Percentiles rank a stretch among this genome's conserved stretches.
Evolutionary conservation across 2,113 vertebrate species (phyloP).

Genomic region (Cheirogaleus medius): DNA sequence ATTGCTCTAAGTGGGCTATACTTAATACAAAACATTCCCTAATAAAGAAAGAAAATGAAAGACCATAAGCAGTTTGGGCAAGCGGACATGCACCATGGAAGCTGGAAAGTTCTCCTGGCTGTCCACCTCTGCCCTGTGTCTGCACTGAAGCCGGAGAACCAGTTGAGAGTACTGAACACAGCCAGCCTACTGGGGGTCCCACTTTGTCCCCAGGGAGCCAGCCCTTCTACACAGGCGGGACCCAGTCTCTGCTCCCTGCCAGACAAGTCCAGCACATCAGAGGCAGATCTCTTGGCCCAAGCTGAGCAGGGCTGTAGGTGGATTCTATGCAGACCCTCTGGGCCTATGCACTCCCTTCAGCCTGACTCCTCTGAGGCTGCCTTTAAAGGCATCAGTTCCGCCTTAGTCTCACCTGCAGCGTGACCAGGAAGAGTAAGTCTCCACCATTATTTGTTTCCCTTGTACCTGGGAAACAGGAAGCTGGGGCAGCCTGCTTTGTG

Average conservation of each 20-base stretch:
- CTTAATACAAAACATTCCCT: background rate
- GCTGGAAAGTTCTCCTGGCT: background rate
- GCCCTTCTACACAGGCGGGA: background rate
- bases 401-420: accelerated
- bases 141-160: background rate
- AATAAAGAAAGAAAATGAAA: background rate
- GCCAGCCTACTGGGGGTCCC: background rate
- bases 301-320: accelerated
- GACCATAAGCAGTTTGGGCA: accelerated
- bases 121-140: background rate
- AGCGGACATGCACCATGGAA: accelerated
- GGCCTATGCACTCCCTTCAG: background rate
- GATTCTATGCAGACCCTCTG: background rate
- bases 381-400: background rate
- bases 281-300: background rate
- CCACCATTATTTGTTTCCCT: background rate
- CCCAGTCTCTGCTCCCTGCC: background rate
- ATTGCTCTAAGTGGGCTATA: background rate
- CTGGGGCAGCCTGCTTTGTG: background rate
- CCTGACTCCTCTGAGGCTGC: background rate
- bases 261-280: background rate
- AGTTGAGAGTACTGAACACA: no score
- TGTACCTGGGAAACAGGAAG: background rate
- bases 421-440: background rate
- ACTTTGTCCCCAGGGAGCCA: background rate